Evolutionary conservation across 1,140 invertebrate genomes (phyloP), one percentile per base, ranked within the genome.

Genomic region (Frieseomelitta varia): DNA sequence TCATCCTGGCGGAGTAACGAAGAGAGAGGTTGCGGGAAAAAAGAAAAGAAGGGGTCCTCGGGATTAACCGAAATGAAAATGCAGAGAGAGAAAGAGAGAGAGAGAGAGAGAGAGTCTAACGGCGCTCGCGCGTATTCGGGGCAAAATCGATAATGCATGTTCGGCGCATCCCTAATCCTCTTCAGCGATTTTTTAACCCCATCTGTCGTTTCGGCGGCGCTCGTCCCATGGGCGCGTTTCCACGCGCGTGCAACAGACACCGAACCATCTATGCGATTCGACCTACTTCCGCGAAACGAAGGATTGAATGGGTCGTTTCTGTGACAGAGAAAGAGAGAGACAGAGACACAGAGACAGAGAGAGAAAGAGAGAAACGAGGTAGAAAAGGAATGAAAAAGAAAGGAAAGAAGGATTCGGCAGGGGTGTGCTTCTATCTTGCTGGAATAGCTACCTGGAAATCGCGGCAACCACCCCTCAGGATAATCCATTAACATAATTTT

Each of bases 401-500:
- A 61, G 76, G 77, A 85, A 88, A 79, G 83, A 73, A 77, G 53
- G 78, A 51, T 55, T 85, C 65, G 24, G 24, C 27, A 83, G 72
- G 88, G 65, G 72, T 76, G 85, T 89, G 84, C 81, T 69, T 85
- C 71, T 82, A 65, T 65, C 34, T 85, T 74, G 73, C 53, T 80
- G 51, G 14, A 0, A 27, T 67, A 67, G 63, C 85, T 91, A 91
- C 92, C 91, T 92, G 91, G 80, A 90, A 87, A 84, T 79, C 88
- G 88, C 80, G 58, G 55, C 83, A 67, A 79, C 77, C 86, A 85
- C 65, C 85, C 86, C 92, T 92, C 86, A 93, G 94, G 94, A 95
- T 95, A 94, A 95, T 94, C 94, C 93, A 95, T 95, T 95, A 95
- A 95, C 94, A 95, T 95, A 95, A 95, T 95, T 95, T 95, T 93